Evolutionary conservation across 2,113 vertebrate genomes (phyloP), one percentile per base, ranked within the genome.

Genomic region (Ochotona curzoniae): DNA sequence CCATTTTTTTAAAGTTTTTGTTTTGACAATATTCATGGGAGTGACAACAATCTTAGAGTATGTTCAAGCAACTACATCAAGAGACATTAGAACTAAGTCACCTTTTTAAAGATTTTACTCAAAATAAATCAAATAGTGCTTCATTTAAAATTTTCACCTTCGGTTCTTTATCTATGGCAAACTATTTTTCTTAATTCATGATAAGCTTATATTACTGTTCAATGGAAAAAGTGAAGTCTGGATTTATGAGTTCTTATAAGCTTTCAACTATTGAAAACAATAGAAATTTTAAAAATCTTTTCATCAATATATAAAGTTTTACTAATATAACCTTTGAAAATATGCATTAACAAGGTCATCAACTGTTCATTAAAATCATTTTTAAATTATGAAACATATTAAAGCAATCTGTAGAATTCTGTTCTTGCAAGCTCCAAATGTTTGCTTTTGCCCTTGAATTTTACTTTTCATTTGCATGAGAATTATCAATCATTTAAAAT

Each of bases 361-460:
- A 47, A 4, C 3, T 47, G 51, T 87, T 83, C 28, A 57, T 49
- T 47, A 83, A 89, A 75, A 26, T 82, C 76, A 47, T 47, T 87
- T 38, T 28, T 78, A 94, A 92, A 44, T 73, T 88, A 89, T 66
- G 54, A 79, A 83, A 83, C 21, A 54, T 79, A 7, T 57, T 66
- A 38, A 94, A 71, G 44, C 38, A 83, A 73, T 35, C 57, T 63
- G 23, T 64, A 66, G 49, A 71, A 44, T 7, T 57, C 44, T 60
- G 38, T 84, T 60, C 44, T 49, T 66, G 57, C 9, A 66, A 83
- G 49, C 23, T 83, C 28, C 8, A 70, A 91, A 49, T 64, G n/a
- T 87, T 66, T 83, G 21, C 20, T 92, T n/a, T 83, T 83, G 15
- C 28, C 32, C 60, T 64, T 92, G 49, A 76, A 18, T 57, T 13